Evolutionary conservation across 2,113 vertebrate species (phyloP), one percentile per base, ranked within the genome.

Genomic region (Macrotus californicus): DNA sequence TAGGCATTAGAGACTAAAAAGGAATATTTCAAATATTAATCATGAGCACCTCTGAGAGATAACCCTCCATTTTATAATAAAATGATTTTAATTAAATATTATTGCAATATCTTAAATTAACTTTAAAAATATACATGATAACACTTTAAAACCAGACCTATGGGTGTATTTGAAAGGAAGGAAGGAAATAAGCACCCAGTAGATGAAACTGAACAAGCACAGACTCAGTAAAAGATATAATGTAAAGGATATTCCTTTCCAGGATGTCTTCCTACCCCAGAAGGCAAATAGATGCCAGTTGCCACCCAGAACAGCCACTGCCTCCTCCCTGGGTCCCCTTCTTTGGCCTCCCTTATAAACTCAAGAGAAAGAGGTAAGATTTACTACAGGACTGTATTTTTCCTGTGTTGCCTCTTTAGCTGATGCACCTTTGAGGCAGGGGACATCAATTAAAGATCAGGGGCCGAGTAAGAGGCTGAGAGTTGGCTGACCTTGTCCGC

Each of bases 281-380:
- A 36, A 39, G 56, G 26, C 41, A 13, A 48, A 13, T 29, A 10
- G 69, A 29, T n/a, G 39, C 19, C 26, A 5, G 14, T 2, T 13
- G 26, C 8, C 50, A 48, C 34, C 2, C 0, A 2, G 31, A 69
- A 9, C 0, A 7, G 1, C 46, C 36, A n/a, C 9, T 18, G 1
- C 52, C 50, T 43, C 34, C 3, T 22, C 19, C 8, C 1, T 4
- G 3, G 2, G 56, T 2, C 29, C 52, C 72, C 31, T 41, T 59
- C 22, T 21, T 16, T 21, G 1, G 15, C 36, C 34, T 70, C n/a
- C 15, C 3, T 19, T 0, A 2, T 7, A 10, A n/a, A 59, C 24
- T 41, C 24, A 0, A 26, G 10, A 34, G 36, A 67, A 73, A 73
- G 18, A 79, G 31, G 12, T 29, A 24, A 36, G 36, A 29, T 52